Evolutionary conservation across 64 coral and sea anemone genomes (phyloP).

Genomic region (Porites lutea): DNA sequence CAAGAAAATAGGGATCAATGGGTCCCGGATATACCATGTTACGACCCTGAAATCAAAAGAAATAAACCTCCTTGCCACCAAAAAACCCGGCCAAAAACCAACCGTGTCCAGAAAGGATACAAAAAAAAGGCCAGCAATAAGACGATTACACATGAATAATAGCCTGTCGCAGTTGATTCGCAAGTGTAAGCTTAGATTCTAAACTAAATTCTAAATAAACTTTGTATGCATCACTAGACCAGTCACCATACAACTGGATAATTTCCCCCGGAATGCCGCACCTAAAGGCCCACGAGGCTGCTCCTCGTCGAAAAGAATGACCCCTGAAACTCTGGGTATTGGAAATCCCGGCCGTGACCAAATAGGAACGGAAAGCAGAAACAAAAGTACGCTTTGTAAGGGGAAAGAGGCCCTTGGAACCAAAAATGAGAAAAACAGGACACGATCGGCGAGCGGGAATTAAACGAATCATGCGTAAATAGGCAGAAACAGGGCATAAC

Average conservation of each 20-base stretch:
- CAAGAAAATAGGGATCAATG: too few relatives aligned
- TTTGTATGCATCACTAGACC: too few relatives aligned
- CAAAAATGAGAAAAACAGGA: background rate
- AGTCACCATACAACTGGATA: too few relatives aligned
- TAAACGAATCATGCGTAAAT: constrained; percentile 5
- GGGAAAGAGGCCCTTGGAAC: background rate
- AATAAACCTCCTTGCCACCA: background rate
- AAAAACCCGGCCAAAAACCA: constrained; percentile 1
- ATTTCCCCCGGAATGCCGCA: too few relatives aligned
- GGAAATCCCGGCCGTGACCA: background rate
- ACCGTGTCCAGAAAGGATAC: background rate
- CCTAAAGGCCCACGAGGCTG: too few relatives aligned
- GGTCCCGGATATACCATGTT: too few relatives aligned
- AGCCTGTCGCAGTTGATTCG: background rate
- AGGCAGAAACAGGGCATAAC: constrained; percentile 3
- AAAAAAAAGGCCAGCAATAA: background rate
- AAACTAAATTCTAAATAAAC: too few relatives aligned
- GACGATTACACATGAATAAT: background rate
- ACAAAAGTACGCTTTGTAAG: constrained; percentile 23
- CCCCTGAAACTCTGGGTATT: background rate
- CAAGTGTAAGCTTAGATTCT: background rate
- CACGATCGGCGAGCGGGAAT: background rate
- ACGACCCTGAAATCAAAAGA: background rate
- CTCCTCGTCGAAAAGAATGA: too few relatives aligned
- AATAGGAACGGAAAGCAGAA: background rate